Percentiles rank a stretch among this genome's conserved stretches.
Conservation (phyloP, 2,888 invertebrate species). For the Loripinus fragilis region DNA sequence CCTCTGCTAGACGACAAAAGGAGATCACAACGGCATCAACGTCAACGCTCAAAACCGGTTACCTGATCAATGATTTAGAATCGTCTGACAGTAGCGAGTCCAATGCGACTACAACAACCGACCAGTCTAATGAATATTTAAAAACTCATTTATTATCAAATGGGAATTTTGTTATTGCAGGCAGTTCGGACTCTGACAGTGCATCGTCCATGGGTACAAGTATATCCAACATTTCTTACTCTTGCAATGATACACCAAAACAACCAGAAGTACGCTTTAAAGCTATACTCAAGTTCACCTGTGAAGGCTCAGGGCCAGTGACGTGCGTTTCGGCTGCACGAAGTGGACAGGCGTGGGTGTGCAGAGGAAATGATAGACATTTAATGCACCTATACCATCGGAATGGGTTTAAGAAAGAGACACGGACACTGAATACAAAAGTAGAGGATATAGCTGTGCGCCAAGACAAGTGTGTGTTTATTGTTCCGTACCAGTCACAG, state of each 20-base stretch:
- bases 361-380: slow-evolving; percentile 42
- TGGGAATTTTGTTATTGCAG: slow-evolving; percentile 35
- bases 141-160: slow-evolving; percentile 29
- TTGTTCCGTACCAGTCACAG: slow-evolving; percentile 45
- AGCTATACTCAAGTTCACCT: slow-evolving; percentile 32
- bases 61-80: slow-evolving; percentile 40
- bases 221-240: slow-evolving; percentile 31
- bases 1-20: slow-evolving; percentile 34
- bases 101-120: slow-evolving; percentile 29
- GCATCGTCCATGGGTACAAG: slow-evolving; percentile 17
- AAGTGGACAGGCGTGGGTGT: slow-evolving; percentile 47
- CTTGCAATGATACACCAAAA: slow-evolving; percentile 22
- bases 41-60: slow-evolving; percentile 52
- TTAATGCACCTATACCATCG: slow-evolving; percentile 43
- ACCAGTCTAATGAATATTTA: slow-evolving; percentile 38
- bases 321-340: slow-evolving; percentile 33
- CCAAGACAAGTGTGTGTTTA: slow-evolving; percentile 39
- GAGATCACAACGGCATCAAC: slow-evolving; percentile 42
- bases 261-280: slow-evolving; percentile 19
- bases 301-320: slow-evolving; percentile 46
- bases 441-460: slow-evolving; percentile 34
- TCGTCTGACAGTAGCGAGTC: slow-evolving; percentile 33
- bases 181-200: slow-evolving; percentile 50
- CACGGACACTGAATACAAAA: slow-evolving; percentile 39
- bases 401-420: slow-evolving; percentile 55